Evolutionary conservation across 2,888 invertebrate species (phyloP).

Genomic region (Agrotis segetum): DNA sequence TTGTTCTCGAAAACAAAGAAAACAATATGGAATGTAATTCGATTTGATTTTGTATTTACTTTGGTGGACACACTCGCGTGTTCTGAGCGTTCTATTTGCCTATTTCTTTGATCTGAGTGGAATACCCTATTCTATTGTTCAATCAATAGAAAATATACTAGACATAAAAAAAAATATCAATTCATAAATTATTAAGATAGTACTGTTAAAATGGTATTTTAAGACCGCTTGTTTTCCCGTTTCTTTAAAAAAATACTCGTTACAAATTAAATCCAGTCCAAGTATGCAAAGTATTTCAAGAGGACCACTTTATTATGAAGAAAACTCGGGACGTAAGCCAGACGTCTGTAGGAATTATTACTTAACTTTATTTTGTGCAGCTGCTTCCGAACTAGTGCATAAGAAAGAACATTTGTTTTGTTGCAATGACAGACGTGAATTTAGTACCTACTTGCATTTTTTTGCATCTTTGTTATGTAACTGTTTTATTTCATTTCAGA

Average conservation of each 20-base stretch:
- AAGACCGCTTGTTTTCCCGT: background rate
- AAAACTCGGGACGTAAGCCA: conserved; percentile 29
- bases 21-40: too few relatives aligned
- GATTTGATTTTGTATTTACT: too few relatives aligned
- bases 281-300: conserved; percentile 37
- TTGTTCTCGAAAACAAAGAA: too few relatives aligned
- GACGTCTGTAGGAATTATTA: conserved; percentile 47
- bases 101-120: too few relatives aligned
- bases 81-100: too few relatives aligned
- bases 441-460: conserved; percentile 5
- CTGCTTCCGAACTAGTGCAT: conserved; percentile 45
- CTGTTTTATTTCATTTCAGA: background rate
- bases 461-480: conserved; percentile 6
- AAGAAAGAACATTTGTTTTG: conserved; percentile 47
- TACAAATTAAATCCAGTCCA: conserved; percentile 14
- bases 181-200: background rate
- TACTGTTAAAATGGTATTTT: background rate
- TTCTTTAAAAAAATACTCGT: background rate
- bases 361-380: conserved; percentile 55
- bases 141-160: too few relatives aligned
- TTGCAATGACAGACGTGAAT: conserved; percentile 33
- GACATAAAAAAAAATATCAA: too few relatives aligned
- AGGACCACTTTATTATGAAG: conserved; percentile 30
- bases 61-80: too few relatives aligned
- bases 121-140: too few relatives aligned